Conservation (phyloP, 2,888 invertebrate species). For the Luffia ferchaultella region DNA sequence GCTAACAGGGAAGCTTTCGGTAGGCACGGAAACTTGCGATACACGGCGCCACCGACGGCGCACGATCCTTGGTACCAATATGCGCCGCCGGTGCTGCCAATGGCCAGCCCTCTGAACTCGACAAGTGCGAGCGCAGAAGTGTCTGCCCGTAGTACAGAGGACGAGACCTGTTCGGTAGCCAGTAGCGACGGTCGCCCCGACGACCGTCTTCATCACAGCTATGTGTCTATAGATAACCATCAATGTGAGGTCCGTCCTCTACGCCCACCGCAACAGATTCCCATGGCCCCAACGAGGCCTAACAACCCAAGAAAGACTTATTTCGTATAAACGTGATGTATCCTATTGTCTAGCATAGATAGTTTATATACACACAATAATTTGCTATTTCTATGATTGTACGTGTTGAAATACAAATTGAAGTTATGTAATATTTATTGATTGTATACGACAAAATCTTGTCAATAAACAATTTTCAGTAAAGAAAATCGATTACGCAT, state of each 20-base stretch:
- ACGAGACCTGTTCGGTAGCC: slow-evolving; percentile 68
- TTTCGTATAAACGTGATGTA: slow-evolving; percentile 41
- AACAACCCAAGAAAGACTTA: slow-evolving; percentile 58
- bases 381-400: too few relatives aligned
- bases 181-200: slow-evolving; percentile 65
- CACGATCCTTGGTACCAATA: slow-evolving; percentile 64
- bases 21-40: slow-evolving; percentile 58
- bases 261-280: slow-evolving; percentile 55
- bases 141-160: slow-evolving; percentile 68
- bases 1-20: slow-evolving; percentile 54
- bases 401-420: slow-evolving; percentile 1
- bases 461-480: not conserved
- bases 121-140: slow-evolving; percentile 67
- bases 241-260: slow-evolving; percentile 58
- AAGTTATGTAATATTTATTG: slow-evolving; percentile 6
- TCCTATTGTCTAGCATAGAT: too few relatives aligned
- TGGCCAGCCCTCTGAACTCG: slow-evolving; percentile 71
- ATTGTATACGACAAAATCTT: slow-evolving; percentile 10
- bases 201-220: slow-evolving; percentile 61
- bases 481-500: slow-evolving; percentile 4
- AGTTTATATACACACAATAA: too few relatives aligned
- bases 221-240: slow-evolving; percentile 62
- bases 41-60: slow-evolving; percentile 59
- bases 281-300: slow-evolving; percentile 52
- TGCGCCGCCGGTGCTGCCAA: slow-evolving; percentile 58